Evolutionary conservation across 1,140 invertebrate genomes (phyloP), one percentile per base, ranked within the genome.

Genomic region (Nasonia giraulti): DNA sequence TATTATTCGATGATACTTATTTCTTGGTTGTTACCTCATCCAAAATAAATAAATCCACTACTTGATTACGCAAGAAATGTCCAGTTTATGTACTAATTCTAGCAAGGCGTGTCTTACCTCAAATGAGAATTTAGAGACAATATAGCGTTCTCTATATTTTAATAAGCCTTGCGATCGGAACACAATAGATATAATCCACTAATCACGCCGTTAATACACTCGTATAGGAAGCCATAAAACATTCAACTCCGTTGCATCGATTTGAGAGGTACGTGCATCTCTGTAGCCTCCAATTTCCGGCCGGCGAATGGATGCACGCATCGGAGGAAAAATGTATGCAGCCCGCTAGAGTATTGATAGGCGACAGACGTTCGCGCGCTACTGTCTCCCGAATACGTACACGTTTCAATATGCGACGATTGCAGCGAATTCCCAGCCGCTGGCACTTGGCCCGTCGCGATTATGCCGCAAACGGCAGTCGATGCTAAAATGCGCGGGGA

Each of bases 311-410:
- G 55, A 0, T 62, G 55, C 20, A n/a, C 17, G 55, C 55, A 62
- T 20, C 55, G 62, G 68, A 23, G 12, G n/a, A 71, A 81, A 81
- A 73, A 73, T 81, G 55, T 81, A 81, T 73, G 68, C 68, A 62
- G 80, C 5, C 12, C 31, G 8, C 55, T 2, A 3, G 23, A 7
- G 37, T 73, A 73, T 81, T 81, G 40, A 75, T 75, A 33, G 73
- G 37, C 77, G 47, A n/a, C 75, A 23, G 20, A 77, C 12, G 40
- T 14, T 75, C 37, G 75, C 44, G 17, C 10, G 11, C 40, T 44
- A 44, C 20, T 33, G 37, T 55, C 8, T 27, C 17, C 69, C 0
- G 6, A 7, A 62, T 62, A 62, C 55, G 17, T n/a, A 3, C 17
- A 62, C 17, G 17, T 62, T n/a, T 7, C 55, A 76, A 33, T 78